Conservation (phyloP, 1,140 invertebrate genomes). For the Heliconius himera region DNA sequence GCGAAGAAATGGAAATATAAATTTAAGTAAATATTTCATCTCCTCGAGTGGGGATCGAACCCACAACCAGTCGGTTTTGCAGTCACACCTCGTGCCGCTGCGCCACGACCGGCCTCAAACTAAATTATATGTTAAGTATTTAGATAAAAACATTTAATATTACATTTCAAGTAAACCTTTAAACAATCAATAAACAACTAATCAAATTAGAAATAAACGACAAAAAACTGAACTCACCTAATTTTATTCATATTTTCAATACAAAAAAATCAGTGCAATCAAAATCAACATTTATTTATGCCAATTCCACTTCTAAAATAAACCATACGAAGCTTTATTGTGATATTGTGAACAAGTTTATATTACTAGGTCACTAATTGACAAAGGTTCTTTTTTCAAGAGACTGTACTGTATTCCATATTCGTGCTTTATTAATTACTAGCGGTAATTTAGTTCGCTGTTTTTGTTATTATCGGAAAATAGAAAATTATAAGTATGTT, state of each 20-base stretch:
- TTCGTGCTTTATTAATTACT: conserved; percentile 3
- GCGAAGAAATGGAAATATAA: too few relatives aligned
- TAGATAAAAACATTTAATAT: too few relatives aligned
- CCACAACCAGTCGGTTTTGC: too few relatives aligned
- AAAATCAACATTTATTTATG: conserved; percentile 24
- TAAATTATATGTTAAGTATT: too few relatives aligned
- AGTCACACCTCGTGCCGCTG: too few relatives aligned
- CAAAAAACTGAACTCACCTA: not conserved
- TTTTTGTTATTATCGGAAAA: not conserved
- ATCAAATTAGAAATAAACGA: not conserved
- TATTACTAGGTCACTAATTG: conserved; percentile 11
- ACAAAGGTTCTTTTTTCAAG: conserved; percentile 1
- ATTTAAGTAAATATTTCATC: too few relatives aligned
- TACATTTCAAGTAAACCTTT: not conserved
- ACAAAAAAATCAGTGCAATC: conserved; percentile 17
- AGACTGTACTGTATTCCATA: not conserved
- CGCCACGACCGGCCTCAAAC: too few relatives aligned
- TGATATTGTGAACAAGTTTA: conserved; percentile 20
- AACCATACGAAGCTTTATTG: conserved; percentile 18
- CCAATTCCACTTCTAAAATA: conserved; percentile 1
- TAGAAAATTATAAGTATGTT: not conserved
- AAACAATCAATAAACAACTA: not conserved
- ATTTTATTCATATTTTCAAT: not conserved
- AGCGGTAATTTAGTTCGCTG: not conserved
- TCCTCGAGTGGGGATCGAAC: too few relatives aligned